Evolutionary conservation across 1,140 invertebrate species (phyloP).

Genomic region (Meloidogyne chitwoodi): DNA sequence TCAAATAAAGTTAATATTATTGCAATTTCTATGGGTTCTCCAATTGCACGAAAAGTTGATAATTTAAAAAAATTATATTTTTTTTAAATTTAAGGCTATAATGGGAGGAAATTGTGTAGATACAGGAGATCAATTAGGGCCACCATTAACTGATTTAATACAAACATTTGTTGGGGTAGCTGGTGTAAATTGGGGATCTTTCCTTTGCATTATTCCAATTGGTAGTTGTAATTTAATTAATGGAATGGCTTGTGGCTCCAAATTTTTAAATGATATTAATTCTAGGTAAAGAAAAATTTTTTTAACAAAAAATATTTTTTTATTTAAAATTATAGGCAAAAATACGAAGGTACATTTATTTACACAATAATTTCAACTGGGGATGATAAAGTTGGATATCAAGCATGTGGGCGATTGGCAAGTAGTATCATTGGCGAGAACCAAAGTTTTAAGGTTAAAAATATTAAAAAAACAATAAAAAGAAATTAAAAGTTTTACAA

Average conservation of each 20-base stretch:
- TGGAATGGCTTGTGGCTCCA: constrained; percentile 44
- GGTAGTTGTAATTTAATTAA: constrained; percentile 46
- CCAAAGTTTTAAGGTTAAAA: constrained; percentile 30
- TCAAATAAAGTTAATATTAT: constrained; percentile 52
- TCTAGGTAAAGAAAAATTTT: constrained; percentile 38
- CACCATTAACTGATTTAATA: constrained; percentile 38
- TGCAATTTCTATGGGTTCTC: constrained; percentile 58
- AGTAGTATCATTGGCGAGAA: constrained; percentile 40
- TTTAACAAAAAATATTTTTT: constrained; percentile 9
- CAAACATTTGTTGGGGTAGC: constrained; percentile 48
- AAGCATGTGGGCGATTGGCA: constrained; percentile 40
- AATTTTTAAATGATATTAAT: constrained; percentile 45
- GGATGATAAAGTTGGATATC: constrained; percentile 49
- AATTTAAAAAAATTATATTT: constrained; percentile 37
- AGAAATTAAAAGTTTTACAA: neutral
- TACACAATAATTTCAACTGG: constrained; percentile 47
- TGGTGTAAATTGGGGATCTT: constrained; percentile 47
- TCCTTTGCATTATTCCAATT: constrained; percentile 44
- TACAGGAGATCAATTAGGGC: constrained; percentile 43
- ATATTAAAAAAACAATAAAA: neutral
- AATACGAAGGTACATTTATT: constrained; percentile 37
- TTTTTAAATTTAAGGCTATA: constrained; percentile 44
- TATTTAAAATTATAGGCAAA: constrained; percentile 25
- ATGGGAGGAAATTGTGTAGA: constrained; percentile 49
- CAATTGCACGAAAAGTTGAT: constrained; percentile 56